Evolutionary conservation across 1,140 invertebrate genomes (phyloP).

Genomic region (Chironomus striatipennis): DNA sequence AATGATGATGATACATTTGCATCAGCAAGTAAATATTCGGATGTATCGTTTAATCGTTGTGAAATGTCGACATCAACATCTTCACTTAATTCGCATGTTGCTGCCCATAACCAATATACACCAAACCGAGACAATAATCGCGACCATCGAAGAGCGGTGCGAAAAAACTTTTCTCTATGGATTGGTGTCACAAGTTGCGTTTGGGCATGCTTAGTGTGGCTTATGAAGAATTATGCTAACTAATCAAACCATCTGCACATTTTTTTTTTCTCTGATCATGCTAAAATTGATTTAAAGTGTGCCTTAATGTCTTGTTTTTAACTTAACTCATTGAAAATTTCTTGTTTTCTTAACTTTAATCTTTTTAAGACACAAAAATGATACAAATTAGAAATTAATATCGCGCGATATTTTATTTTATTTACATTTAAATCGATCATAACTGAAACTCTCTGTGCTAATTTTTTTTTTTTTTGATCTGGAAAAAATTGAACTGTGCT

Average conservation of each 20-base stretch:
- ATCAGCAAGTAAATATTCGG: constrained; percentile 17
- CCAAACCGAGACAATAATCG: constrained; percentile 12
- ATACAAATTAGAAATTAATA: no score
- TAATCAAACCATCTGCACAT: background rate
- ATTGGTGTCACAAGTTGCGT: constrained; percentile 53
- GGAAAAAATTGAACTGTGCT: no score
- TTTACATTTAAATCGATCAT: no score
- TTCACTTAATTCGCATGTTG: background rate
- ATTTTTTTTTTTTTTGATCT: no score
- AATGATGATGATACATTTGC: constrained; percentile 16
- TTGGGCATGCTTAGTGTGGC: constrained; percentile 51
- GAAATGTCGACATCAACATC: constrained; percentile 6
- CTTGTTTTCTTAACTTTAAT: no score
- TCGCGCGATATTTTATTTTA: no score
- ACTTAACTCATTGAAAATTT: no score
- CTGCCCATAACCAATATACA: background rate
- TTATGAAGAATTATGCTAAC: constrained; percentile 8
- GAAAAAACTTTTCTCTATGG: constrained; percentile 26
- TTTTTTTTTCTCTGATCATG: no score
- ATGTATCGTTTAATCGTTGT: constrained; percentile 15
- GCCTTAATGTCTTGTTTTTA: no score
- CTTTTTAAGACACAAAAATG: no score
- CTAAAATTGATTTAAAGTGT: no score
- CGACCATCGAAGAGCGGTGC: constrained; percentile 4
- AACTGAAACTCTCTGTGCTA: no score